phyloP scores from a whole-genome alignment of 2,888 invertebrate genomes.

The Sminthurides aquaticus region DNA sequence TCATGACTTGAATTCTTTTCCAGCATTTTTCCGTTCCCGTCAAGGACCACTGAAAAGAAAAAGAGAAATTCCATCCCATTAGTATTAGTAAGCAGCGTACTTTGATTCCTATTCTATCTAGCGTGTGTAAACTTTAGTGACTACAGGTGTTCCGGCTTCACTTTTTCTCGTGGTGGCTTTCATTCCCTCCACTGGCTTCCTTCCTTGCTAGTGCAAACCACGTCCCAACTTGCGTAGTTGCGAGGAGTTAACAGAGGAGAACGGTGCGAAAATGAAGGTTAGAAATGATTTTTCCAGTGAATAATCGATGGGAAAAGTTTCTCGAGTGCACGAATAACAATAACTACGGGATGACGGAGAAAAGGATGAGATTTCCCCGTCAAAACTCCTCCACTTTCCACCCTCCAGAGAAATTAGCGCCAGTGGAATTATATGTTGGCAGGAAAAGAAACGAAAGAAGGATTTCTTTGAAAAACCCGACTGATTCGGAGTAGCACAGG shows the following conservation, averaged over 20 bases:
- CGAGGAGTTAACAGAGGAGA: no score
- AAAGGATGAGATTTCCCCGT: not conserved
- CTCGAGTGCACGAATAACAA: no score
- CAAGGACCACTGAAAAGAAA: slow-evolving; percentile 4
- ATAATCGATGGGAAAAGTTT: not conserved
- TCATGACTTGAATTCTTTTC: slow-evolving; percentile 13
- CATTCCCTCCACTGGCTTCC: no score
- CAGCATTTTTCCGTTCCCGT: slow-evolving; percentile 4
- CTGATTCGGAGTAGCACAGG: no score
- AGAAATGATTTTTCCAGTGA: not conserved
- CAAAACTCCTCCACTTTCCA: not conserved
- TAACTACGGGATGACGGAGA: not conserved
- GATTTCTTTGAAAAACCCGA: not conserved
- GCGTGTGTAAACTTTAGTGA: no score
- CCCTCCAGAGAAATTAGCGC: not conserved
- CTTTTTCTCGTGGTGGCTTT: no score
- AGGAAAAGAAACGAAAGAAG: not conserved
- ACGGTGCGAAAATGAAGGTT: not conserved
- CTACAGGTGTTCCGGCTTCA: no score
- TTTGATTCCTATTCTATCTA: no score
- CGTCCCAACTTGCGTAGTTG: no score
- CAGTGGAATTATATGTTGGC: not conserved
- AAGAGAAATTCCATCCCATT: no score
- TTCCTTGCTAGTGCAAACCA: no score
- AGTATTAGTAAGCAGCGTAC: no score